Conservation (phyloP, 2,888 invertebrate species). For the Parnassius glacialis region DNA sequence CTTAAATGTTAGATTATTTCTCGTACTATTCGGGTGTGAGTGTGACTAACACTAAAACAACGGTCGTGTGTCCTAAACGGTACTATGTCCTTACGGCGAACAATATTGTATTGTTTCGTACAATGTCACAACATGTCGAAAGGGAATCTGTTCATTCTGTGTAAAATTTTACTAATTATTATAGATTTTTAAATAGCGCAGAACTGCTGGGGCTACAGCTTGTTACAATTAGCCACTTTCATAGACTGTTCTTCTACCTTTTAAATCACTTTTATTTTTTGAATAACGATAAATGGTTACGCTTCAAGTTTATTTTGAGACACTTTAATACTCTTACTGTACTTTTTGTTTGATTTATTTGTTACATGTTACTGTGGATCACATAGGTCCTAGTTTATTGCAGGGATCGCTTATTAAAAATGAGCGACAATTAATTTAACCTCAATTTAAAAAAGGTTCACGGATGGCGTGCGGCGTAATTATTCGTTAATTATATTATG, state of each 20-base stretch:
- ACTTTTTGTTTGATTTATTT: slow-evolving; percentile 21
- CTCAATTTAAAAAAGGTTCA: slow-evolving; percentile 54
- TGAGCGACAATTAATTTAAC: slow-evolving; percentile 72
- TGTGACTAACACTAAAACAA: too few relatives aligned
- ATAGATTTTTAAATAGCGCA: slow-evolving; percentile 4
- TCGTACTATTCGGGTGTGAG: too few relatives aligned
- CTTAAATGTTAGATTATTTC: too few relatives aligned
- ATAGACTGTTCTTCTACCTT: slow-evolving; percentile 14
- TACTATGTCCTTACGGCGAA: too few relatives aligned
- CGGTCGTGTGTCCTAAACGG: too few relatives aligned
- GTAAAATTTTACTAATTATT: too few relatives aligned
- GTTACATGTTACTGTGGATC: slow-evolving; percentile 34
- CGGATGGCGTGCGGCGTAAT: slow-evolving; percentile 21
- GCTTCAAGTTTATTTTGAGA: slow-evolving; percentile 21
- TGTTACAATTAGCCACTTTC: slow-evolving; percentile 13
- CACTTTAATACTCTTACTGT: slow-evolving; percentile 3
- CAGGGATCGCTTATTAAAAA: slow-evolving; percentile 46
- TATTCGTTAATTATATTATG: slow-evolving; percentile 25
- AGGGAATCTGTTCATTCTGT: too few relatives aligned
- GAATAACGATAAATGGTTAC: slow-evolving; percentile 25
- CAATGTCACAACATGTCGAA: too few relatives aligned
- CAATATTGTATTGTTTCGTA: too few relatives aligned
- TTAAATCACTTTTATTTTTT: slow-evolving; percentile 20
- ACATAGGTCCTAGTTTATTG: slow-evolving; percentile 36
- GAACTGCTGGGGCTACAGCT: slow-evolving; percentile 6